Conservation (phyloP, 2,113 vertebrate species). For the Mola mola region DNA sequence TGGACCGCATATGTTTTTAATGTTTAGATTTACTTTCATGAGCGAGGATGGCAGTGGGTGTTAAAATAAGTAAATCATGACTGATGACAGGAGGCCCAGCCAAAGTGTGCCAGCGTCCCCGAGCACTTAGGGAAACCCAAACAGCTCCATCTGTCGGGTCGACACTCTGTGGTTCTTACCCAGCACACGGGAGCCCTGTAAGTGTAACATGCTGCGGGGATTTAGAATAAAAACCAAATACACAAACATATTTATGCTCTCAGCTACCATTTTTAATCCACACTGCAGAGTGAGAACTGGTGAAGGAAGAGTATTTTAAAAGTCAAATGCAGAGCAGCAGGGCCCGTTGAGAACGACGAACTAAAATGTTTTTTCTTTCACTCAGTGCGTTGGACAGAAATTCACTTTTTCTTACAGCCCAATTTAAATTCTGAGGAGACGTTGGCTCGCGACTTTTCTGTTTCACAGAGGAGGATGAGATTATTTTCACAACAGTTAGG, state of each 20-base stretch:
- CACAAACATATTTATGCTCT: constrained; percentile 72
- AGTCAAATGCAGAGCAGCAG: constrained; percentile 35
- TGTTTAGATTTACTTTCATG: constrained; percentile 50
- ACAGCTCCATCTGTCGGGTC: constrained; percentile 75
- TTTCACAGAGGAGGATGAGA: no score
- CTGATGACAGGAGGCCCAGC: constrained; percentile 59
- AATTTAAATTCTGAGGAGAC: no score
- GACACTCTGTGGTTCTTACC: constrained; percentile 68
- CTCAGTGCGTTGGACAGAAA: constrained; percentile 6
- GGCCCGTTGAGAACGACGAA: constrained; percentile 18
- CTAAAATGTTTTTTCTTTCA: not conserved
- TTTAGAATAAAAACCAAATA: constrained; percentile 67
- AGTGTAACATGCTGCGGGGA: constrained; percentile 65
- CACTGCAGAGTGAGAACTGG: constrained; percentile 27
- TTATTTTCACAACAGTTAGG: no score
- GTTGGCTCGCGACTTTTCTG: no score
- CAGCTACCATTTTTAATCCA: constrained; percentile 57
- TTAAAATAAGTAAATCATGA: constrained; percentile 68
- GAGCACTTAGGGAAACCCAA: constrained; percentile 70
- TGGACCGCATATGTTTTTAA: constrained; percentile 72
- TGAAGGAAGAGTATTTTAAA: constrained; percentile 39
- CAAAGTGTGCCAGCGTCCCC: constrained; percentile 58
- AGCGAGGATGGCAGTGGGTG: not conserved
- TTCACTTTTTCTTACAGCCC: not conserved
- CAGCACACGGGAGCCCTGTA: constrained; percentile 53